Evolutionary conservation across 1,140 invertebrate species (phyloP).

Genomic region (Leguminivora glycinivorella): DNA sequence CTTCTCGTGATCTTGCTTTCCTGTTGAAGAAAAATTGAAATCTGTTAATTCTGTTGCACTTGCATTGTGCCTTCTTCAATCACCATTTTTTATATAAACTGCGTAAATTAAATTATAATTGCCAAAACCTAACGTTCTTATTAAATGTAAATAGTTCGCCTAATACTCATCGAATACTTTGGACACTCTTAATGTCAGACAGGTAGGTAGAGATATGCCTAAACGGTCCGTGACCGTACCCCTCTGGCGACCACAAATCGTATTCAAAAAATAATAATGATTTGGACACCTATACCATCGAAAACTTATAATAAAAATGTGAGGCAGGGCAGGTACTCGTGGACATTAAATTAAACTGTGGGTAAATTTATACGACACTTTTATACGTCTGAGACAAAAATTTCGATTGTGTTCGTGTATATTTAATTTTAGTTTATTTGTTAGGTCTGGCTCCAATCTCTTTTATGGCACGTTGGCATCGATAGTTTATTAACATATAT

Average conservation of each 20-base stretch:
- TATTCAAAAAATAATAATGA: slow-evolving; percentile 75
- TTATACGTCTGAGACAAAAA: slow-evolving; percentile 78
- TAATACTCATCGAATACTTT: neutral
- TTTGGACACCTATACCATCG: slow-evolving; percentile 70
- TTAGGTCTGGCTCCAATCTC: slow-evolving; percentile 66
- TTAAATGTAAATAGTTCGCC: neutral
- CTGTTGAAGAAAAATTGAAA: neutral
- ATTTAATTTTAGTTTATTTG: slow-evolving; percentile 79
- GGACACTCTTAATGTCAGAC: slow-evolving; percentile 13
- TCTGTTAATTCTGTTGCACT: neutral
- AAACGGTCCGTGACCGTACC: slow-evolving; percentile 52
- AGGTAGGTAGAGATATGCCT: slow-evolving; percentile 46
- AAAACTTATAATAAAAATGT: slow-evolving; percentile 73
- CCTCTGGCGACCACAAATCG: slow-evolving; percentile 68
- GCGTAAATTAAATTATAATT: neutral
- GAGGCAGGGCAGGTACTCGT: slow-evolving; percentile 68
- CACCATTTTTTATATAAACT: neutral
- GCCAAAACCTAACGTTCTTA: neutral
- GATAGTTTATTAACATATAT: slow-evolving; percentile 73
- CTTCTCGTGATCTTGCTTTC: neutral
- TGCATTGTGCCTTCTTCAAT: too few relatives aligned
- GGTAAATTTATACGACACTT: slow-evolving; percentile 79
- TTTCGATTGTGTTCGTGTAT: slow-evolving; percentile 77
- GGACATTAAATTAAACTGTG: slow-evolving; percentile 78
- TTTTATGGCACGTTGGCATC: slow-evolving; percentile 71